Evolutionary conservation across 35 echinoderm and acorn worm genomes (phyloP).

Genomic region (Apostichopus californicus): DNA sequence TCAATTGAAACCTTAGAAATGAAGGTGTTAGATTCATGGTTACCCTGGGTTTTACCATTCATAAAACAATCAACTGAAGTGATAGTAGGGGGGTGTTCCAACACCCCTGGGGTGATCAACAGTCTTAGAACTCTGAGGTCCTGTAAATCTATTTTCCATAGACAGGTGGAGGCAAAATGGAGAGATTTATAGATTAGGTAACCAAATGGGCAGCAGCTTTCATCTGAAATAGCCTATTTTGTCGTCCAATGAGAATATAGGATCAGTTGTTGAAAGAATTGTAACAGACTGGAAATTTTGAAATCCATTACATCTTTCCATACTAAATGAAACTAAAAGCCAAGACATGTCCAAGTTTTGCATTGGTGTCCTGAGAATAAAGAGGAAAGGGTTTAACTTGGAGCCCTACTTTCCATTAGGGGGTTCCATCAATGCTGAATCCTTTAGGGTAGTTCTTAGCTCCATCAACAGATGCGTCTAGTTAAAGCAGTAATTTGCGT

Average conservation of each 20-base stretch:
- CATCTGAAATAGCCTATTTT: not conserved
- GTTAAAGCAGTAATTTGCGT: no score
- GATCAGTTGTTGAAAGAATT: not conserved
- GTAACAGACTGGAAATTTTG: not conserved
- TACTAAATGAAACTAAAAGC: no score
- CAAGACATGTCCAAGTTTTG: no score
- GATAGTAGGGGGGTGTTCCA: not conserved
- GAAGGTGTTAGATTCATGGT: slow-evolving; percentile 33
- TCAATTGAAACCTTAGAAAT: not conserved
- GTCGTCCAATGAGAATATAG: not conserved
- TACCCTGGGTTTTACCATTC: not conserved
- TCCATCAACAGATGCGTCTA: no score
- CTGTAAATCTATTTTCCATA: slow-evolving; percentile 16
- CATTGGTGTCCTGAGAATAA: no score
- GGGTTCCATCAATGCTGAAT: no score
- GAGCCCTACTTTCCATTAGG: not conserved
- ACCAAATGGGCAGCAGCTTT: not conserved
- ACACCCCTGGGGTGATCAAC: not conserved
- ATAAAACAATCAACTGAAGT: not conserved
- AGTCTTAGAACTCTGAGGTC: not conserved
- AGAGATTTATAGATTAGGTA: not conserved
- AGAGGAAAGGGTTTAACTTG: not conserved
- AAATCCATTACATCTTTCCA: no score
- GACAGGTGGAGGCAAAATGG: not conserved
- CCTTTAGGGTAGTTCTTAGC: no score